phyloP scores from a whole-genome alignment of 2,797 vertebrate genomes.

The Spheniscus humboldti region DNA sequence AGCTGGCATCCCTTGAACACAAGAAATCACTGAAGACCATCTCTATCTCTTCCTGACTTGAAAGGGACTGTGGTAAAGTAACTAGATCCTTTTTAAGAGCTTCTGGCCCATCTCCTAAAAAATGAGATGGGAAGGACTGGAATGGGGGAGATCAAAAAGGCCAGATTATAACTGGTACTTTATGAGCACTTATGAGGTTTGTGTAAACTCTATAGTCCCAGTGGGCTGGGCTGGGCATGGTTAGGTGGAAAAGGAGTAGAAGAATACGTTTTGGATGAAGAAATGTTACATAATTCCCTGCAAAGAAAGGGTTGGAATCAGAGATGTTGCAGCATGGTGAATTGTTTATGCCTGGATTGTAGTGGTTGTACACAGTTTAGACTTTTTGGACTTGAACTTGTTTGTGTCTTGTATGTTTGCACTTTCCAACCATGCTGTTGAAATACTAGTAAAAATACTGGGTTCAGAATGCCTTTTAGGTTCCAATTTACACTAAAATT shows the following conservation, averaged over 20 bases:
- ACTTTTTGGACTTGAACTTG: neutral
- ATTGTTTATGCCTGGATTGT: neutral
- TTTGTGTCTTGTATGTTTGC: neutral
- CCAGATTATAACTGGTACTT: neutral
- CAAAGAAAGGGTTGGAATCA: neutral
- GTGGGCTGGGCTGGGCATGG: neutral
- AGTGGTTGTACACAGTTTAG: neutral
- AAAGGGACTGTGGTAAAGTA: neutral
- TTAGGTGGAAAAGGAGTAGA: neutral
- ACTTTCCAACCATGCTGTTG: neutral
- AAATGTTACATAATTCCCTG: neutral
- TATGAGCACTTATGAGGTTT: neutral
- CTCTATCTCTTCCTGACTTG: neutral
- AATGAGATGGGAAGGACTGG: neutral
- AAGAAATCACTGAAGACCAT: conserved; percentile 12
- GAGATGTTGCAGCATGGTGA: neutral
- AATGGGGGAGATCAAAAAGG: neutral
- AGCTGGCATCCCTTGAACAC: neutral
- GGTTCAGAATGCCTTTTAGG: neutral
- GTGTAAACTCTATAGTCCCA: neutral
- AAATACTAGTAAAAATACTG: neutral
- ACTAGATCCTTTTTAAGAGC: conserved; percentile 1
- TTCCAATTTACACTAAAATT: neutral
- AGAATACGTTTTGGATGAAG: neutral
- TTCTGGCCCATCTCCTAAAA: neutral